Base-by-base conservation (phyloP, 2,797 vertebrate genomes). In the Hippoglossus hippoglossus region DNA sequence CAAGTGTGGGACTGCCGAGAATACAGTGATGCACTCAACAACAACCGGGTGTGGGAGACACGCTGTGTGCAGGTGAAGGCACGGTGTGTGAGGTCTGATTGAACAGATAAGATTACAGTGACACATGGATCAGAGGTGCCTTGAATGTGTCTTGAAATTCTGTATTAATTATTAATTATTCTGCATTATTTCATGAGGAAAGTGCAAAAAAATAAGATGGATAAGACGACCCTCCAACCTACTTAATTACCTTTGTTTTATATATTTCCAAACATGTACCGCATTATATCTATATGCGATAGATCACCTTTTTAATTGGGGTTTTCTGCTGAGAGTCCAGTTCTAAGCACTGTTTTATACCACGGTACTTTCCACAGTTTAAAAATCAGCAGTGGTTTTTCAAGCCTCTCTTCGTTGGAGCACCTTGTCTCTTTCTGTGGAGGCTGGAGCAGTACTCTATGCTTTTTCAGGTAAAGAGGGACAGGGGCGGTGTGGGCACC, bases 391-490 rank as follows among this genome's bases (percentile, higher is more conserved):
- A 19, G 41, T 44, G 55, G 22, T 34, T 75, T 79, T 80, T 86
- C 62, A 82, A 85, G 79, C 81, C 75, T 77, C 78, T 86, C 77
- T 58, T 80, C 34, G 50, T 71, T 86, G 80, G 83, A 89, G 84
- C 77, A 81, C 87, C 86, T 90, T 83, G 75, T 81, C 82, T 87
- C 71, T 84, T 79, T 83, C 80, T 91, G 91, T 87, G 92, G 89
- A 90, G 86, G 91, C 91, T 93, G 92, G 91, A 92, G 87, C 86
- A 79, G 78, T 69, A 82, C 79, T 89, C 79, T 65, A 55, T 84
- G 85, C 91, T 91, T 86, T 86, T 92, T 90, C 92, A 94, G 92
- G 93, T 94, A 91, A 88, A 93, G 91, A 91, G 91, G 87, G 85
- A 88, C 87, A 87, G 88, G 89, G 91, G 91, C 79, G 82, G 92